Evolutionary conservation across 1,140 invertebrate genomes (phyloP).

Genomic region (Anagrus nilaparvatae): DNA sequence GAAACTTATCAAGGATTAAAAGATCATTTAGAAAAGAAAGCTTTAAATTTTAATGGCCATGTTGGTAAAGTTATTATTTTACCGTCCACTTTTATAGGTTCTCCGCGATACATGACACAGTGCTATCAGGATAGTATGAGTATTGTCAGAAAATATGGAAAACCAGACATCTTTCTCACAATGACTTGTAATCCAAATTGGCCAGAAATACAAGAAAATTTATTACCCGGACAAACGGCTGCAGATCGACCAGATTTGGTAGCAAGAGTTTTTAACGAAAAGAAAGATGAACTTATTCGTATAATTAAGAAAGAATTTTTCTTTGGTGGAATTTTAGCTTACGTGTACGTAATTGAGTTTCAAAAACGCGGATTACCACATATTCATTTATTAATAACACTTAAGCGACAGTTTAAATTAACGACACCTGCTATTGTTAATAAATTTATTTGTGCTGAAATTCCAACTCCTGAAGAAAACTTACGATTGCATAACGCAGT

Average conservation of each 20-base stretch:
- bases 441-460: conserved; percentile 34
- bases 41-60: too few species aligned
- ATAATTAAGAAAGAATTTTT: conserved; percentile 1
- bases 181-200: conserved; percentile 20
- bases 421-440: not conserved
- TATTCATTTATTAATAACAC: conserved; percentile 7
- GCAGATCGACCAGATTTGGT: conserved; percentile 32
- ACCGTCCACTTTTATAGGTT: not conserved
- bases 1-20: conserved; percentile 3
- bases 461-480: conserved; percentile 37
- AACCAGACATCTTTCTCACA: not conserved
- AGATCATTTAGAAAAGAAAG: conserved; percentile 1
- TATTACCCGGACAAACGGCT: conserved; percentile 23
- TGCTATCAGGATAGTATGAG: not conserved
- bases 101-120: not conserved
- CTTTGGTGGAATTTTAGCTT: not conserved
- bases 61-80: conserved; percentile 10
- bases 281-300: conserved; percentile 26
- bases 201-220: conserved; percentile 31
- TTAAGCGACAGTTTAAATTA: not conserved
- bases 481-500: conserved; percentile 30
- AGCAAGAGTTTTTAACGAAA: conserved; percentile 33
- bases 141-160: not conserved
- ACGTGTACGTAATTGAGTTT: conserved; percentile 5
- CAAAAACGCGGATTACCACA: conserved; percentile 33